These are phyloP conservation scores for Palloptera scutellata DNA, from an alignment of 2,888 invertebrate species.

Conservation along the genomic window DNA sequence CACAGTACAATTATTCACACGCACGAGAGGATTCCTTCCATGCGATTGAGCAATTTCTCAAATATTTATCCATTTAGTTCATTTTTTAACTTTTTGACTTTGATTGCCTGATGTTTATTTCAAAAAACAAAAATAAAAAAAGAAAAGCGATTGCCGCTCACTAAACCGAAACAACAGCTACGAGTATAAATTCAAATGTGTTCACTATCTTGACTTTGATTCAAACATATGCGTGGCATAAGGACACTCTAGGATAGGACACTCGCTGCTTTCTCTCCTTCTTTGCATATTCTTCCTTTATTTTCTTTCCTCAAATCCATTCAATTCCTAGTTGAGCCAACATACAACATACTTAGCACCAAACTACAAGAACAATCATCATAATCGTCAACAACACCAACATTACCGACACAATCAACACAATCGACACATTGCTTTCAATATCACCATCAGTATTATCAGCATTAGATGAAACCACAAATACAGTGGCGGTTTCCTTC, in stretches of 20 bases:
- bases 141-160: background rate
- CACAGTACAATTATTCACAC: too few relatives aligned
- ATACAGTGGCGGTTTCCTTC: background rate
- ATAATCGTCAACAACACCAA: background rate
- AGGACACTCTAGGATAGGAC: background rate
- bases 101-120: background rate
- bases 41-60: slow-evolving; percentile 18
- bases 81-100: background rate
- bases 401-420: background rate
- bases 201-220: background rate
- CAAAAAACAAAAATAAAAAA: background rate
- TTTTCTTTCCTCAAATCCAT: background rate
- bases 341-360: background rate
- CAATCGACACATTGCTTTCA: background rate
- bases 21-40: slow-evolving; percentile 1
- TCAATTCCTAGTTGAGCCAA: slow-evolving; percentile 2
- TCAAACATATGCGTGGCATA: background rate
- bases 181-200: background rate
- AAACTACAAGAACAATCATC: background rate
- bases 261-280: background rate
- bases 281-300: background rate
- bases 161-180: too few relatives aligned
- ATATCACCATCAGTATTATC: slow-evolving; percentile 1
- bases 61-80: background rate
- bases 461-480: background rate